These are phyloP conservation scores for Aphelenchoides besseyi DNA, from an alignment of 1,140 invertebrate genomes.

Conservation along the genomic window DNA sequence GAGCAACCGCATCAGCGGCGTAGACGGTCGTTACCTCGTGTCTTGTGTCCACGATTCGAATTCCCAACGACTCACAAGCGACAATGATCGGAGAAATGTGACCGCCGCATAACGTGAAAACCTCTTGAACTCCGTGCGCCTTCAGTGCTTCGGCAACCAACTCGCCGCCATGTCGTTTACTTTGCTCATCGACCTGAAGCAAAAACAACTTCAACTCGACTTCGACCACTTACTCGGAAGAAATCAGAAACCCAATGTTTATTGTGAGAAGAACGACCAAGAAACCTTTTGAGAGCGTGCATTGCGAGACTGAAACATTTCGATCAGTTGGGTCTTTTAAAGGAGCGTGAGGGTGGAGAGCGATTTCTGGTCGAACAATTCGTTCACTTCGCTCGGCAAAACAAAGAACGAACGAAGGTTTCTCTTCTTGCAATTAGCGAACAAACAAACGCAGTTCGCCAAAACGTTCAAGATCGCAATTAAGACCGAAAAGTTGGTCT, in stretches of 20 bases:
- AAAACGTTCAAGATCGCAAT: too few species aligned
- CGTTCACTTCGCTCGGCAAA: not conserved
- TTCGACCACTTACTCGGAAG: conserved; percentile 36
- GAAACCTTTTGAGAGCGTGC: conserved; percentile 8
- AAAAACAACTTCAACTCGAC: not conserved
- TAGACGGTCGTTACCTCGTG: conserved; percentile 72
- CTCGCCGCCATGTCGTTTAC: conserved; percentile 68
- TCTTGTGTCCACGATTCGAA: conserved; percentile 69
- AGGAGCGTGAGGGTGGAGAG: not conserved
- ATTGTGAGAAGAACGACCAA: not conserved
- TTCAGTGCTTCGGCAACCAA: conserved; percentile 70
- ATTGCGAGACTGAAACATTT: conserved; percentile 9
- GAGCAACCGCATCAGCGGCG: conserved; percentile 71
- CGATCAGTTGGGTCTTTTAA: not conserved
- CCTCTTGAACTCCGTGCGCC: conserved; percentile 68
- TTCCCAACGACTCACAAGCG: conserved; percentile 68
- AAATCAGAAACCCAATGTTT: conserved; percentile 48
- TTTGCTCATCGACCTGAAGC: conserved; percentile 65
- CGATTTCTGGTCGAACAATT: not conserved
- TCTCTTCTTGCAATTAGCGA: too few species aligned
- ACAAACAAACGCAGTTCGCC: too few species aligned
- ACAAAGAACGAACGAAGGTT: not conserved
- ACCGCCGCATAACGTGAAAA: conserved; percentile 71
- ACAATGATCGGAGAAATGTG: conserved; percentile 72
- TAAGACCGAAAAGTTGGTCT: too few species aligned